Evolutionary conservation across 1,140 invertebrate species (phyloP).

Genomic region (Papilio machaon): DNA sequence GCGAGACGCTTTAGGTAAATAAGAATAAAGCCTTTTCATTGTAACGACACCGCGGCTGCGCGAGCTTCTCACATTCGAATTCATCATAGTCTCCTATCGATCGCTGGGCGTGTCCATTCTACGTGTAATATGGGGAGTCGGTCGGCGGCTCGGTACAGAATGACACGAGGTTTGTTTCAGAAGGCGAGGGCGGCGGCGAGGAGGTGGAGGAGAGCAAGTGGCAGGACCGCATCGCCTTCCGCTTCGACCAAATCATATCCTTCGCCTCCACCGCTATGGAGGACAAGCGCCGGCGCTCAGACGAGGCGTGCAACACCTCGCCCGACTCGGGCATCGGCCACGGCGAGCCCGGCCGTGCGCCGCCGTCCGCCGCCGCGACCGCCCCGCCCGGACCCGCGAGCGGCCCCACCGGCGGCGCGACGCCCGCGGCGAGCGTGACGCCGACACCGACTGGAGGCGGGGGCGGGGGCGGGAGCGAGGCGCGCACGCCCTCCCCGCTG

Average conservation of each 20-base stretch:
- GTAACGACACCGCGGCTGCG: conserved; percentile 23
- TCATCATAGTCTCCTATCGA: conserved; percentile 23
- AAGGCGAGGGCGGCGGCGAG: conserved; percentile 82
- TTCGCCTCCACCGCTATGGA: conserved; percentile 93
- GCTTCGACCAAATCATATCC: conserved; percentile 93
- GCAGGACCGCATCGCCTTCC: conserved; percentile 93
- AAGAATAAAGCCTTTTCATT: conserved; percentile 34
- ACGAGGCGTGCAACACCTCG: conserved; percentile 87
- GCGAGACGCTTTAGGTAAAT: conserved; percentile 36
- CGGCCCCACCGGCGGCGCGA: conserved; percentile 27
- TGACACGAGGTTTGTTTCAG: conserved; percentile 57
- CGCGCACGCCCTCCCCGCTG: conserved; percentile 58
- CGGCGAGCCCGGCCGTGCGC: conserved; percentile 83
- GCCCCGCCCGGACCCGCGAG: conserved; percentile 73
- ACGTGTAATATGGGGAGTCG: conserved; percentile 6
- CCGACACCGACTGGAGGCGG: conserved; percentile 51
- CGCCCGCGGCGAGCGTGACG: conserved; percentile 76
- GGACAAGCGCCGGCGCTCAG: conserved; percentile 87
- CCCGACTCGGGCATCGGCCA: conserved; percentile 90
- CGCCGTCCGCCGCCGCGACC: conserved; percentile 82
- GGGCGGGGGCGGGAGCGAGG: conserved; percentile 26
- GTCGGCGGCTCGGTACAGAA: background rate
- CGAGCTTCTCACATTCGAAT: conserved; percentile 36
- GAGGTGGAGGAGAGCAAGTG: conserved; percentile 87
- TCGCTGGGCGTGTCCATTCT: conserved; percentile 39